Percentiles rank a stretch among this genome's conserved stretches.
Evolutionary conservation across 2,113 vertebrate genomes (phyloP).

Genomic region (Ptilorrhoa leucosticta): DNA sequence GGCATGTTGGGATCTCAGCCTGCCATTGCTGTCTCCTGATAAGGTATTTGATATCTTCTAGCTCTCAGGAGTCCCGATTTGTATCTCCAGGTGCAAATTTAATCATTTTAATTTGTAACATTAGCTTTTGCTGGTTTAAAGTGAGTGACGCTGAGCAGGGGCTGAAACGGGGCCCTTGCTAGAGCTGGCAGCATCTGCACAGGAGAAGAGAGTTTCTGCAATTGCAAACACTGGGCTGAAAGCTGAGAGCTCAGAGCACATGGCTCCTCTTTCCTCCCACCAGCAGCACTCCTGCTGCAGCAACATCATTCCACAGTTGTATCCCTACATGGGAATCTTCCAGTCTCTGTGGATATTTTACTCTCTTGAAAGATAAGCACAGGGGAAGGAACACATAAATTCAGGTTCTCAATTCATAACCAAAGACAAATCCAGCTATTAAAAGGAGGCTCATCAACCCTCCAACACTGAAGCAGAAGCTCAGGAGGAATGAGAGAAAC

Average conservation of each 20-base stretch:
- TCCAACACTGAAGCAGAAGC: background rate
- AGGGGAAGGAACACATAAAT: background rate
- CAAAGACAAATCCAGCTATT: background rate
- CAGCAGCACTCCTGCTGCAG: background rate
- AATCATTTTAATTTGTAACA: background rate
- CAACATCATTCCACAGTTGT: background rate
- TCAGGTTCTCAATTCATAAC: background rate
- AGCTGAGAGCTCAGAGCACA: background rate
- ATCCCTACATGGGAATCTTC: background rate
- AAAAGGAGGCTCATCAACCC: background rate
- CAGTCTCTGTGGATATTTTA: background rate
- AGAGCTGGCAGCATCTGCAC: background rate
- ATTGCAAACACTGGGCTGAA: background rate
- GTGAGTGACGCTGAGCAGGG: background rate
- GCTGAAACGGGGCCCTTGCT: background rate
- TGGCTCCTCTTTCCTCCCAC: background rate
- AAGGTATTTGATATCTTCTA: background rate
- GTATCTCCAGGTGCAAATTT: background rate
- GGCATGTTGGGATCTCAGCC: background rate
- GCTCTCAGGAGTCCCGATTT: background rate
- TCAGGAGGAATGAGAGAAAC: background rate
- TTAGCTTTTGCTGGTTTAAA: background rate
- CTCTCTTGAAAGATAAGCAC: background rate
- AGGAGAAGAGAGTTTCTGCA: background rate
- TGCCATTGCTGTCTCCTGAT: background rate